phyloP scores from a whole-genome alignment of 2,113 vertebrate species.

The Archilochus colubris region DNA sequence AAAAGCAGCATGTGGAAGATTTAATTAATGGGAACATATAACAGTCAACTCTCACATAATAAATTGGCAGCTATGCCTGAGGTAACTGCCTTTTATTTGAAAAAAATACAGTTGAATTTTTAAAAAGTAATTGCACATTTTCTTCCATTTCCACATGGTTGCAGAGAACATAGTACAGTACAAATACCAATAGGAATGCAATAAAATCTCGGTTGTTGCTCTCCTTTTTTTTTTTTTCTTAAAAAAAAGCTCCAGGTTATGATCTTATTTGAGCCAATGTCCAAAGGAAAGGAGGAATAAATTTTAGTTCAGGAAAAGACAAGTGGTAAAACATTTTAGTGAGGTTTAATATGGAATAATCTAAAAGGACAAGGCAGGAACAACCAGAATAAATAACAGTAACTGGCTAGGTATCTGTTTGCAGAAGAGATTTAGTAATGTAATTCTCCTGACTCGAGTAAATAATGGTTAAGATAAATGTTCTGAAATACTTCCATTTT shows the following conservation, averaged over 20 bases:
- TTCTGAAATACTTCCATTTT: neutral
- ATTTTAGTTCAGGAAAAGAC: constrained; percentile 8
- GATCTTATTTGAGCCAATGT: constrained; percentile 10
- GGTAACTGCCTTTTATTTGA: constrained; percentile 66
- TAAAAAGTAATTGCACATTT: constrained; percentile 42
- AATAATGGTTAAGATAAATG: neutral
- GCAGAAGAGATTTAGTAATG: neutral
- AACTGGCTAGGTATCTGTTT: constrained; percentile 14
- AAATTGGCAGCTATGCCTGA: constrained; percentile 59
- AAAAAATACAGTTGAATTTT: constrained; percentile 53
- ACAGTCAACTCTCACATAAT: constrained; percentile 56
- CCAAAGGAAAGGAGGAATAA: constrained; percentile 16
- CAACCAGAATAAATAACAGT: constrained; percentile 22
- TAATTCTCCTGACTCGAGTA: neutral
- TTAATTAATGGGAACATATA: constrained; percentile 58
- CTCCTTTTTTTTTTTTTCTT: neutral
- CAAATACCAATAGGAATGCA: constrained; percentile 36
- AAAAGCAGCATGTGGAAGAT: constrained; percentile 52
- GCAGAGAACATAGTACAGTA: constrained; percentile 12
- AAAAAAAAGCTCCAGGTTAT: neutral
- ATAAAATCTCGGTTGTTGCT: neutral
- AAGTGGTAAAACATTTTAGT: neutral
- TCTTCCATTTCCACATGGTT: constrained; percentile 46
- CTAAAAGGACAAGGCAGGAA: constrained; percentile 29
- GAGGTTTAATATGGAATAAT: constrained; percentile 31